Evolutionary conservation across 2,888 invertebrate species (phyloP).

Genomic region (Nycteola revayana): DNA sequence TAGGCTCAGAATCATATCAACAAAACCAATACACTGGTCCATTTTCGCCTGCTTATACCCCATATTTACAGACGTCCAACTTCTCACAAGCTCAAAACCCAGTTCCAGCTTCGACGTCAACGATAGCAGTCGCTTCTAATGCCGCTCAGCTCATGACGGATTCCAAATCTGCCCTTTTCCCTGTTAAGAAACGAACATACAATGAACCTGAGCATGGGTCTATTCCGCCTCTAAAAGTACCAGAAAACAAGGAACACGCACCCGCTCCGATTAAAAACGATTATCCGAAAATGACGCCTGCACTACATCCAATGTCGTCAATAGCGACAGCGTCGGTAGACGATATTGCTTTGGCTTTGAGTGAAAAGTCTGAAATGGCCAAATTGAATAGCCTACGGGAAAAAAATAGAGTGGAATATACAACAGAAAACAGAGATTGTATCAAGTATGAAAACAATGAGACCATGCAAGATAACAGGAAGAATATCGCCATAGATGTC

Average conservation of each 20-base stretch:
- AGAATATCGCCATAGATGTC: conserved; percentile 37
- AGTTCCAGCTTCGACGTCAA: conserved; percentile 45
- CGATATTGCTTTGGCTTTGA: conserved; percentile 64
- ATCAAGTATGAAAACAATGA: conserved; percentile 41
- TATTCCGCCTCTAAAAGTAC: conserved; percentile 39
- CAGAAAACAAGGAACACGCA: conserved; percentile 45
- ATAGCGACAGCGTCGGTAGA: conserved; percentile 55
- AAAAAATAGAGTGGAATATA: conserved; percentile 43
- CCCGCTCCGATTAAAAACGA: conserved; percentile 48
- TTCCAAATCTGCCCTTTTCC: conserved; percentile 74
- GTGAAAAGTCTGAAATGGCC: conserved; percentile 65
- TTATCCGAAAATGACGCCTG: conserved; percentile 45
- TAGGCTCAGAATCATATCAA: conserved; percentile 80
- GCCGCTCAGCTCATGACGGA: conserved; percentile 48
- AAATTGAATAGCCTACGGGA: conserved; percentile 59
- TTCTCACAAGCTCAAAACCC: conserved; percentile 57
- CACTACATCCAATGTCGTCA: conserved; percentile 41
- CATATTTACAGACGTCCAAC: conserved; percentile 62
- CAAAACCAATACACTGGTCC: conserved; percentile 71
- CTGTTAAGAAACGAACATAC: conserved; percentile 85
- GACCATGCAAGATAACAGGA: conserved; percentile 44
- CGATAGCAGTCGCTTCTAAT: conserved; percentile 37
- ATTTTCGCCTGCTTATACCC: conserved; percentile 61
- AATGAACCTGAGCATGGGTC: conserved; percentile 70
- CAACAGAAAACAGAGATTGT: conserved; percentile 43